Base-by-base conservation (phyloP, 2,797 vertebrate genomes). In the Alcedo atthis region DNA sequence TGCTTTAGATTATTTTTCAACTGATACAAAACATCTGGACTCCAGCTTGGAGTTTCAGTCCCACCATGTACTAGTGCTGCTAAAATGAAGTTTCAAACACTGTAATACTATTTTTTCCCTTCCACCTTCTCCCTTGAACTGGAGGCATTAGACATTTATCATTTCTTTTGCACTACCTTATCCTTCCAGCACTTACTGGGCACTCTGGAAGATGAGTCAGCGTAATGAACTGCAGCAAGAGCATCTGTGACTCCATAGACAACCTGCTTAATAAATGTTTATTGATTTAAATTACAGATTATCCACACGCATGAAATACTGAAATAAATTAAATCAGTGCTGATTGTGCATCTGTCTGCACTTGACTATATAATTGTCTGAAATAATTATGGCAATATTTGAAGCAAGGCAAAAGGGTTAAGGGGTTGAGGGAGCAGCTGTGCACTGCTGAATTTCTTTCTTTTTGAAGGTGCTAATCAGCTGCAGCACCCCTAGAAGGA, bases 231-330 rank as follows among this genome's bases (percentile, higher is more conserved):
- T 90, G 83, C 78, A 67, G 40, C 62, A 68, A 79, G 24, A 91
- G 45, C 74, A 81, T 79, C 89, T 94, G 91, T 33, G 58, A 76
- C 69, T 83, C 82, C 33, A 7, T 14, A 89, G 81, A 87, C 73
- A 89, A 40, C 48, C 49, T 55, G 46, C 86, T 78, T 93, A 92
- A 93, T 95, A 95, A 85, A 68, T 57, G 71, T 77, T 87, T 92
- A 93, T 89, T 95, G 86, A 88, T 92, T 94, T 87, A 90, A 94
- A 93, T 90, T 87, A 55, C 32, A 80, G 61, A 92, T 85, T 69
- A 77, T 90, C 55, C 51, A 61, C 63, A 32, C 33, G 33, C 57
- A 62, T 68, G 69, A 67, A 49, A 87, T 58, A 75, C 51, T 57
- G 69, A 84, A 92, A 85, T 89, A 82, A 80, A 77, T 87, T 77